phyloP scores from a whole-genome alignment of 2,888 invertebrate genomes.

The Diplazon laetatorius region DNA sequence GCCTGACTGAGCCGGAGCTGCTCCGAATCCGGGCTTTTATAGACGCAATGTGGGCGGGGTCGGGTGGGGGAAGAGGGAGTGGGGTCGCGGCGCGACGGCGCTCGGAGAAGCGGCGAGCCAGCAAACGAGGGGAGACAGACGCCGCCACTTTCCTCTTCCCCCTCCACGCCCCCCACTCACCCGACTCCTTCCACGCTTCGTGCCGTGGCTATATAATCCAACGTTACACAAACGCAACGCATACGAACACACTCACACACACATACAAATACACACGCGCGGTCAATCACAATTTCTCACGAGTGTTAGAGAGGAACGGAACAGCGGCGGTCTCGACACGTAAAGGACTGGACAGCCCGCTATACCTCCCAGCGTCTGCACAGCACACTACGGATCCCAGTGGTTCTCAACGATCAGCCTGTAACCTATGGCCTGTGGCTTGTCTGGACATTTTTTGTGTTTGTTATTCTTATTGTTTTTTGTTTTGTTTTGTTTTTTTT shows the following conservation, averaged over 20 bases:
- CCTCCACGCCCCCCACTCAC: not conserved
- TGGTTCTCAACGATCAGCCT: constrained; percentile 18
- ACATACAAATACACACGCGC: not conserved
- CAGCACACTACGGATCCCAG: constrained; percentile 2
- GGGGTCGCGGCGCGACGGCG: constrained; percentile 27
- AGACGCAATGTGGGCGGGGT: constrained; percentile 69
- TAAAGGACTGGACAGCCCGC: constrained; percentile 16
- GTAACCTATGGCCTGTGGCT: not conserved
- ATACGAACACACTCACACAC: not conserved
- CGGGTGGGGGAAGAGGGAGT: constrained; percentile 40
- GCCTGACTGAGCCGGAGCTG: constrained; percentile 68
- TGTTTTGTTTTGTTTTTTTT: not conserved
- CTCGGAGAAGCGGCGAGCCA: constrained; percentile 7
- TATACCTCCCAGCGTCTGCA: constrained; percentile 1
- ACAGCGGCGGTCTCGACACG: not conserved
- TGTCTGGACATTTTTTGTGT: not conserved
- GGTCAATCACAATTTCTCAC: not conserved
- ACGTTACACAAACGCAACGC: constrained; percentile 1
- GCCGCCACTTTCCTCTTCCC: constrained; percentile 47
- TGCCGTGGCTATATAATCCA: constrained; percentile 7
- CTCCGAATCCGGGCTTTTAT: constrained; percentile 69
- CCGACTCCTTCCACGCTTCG: not conserved
- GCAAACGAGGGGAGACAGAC: constrained; percentile 48
- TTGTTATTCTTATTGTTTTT: not conserved
- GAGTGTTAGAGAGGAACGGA: not conserved